phyloP scores from a whole-genome alignment of 1,140 invertebrate species.

The Colletes gigas region DNA sequence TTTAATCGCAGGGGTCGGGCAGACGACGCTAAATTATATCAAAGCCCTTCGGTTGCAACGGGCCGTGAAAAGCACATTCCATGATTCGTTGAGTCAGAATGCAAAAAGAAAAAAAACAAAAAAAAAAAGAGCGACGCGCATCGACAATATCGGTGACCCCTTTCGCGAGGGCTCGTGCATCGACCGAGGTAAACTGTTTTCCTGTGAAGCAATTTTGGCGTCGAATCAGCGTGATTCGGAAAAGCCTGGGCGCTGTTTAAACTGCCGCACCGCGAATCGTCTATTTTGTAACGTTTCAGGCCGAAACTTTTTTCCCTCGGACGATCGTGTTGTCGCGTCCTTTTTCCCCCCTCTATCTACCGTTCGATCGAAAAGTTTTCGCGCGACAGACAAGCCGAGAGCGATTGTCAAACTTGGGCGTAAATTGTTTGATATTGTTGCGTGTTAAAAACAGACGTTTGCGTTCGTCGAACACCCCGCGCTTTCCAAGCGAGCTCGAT shows the following conservation, averaged over 20 bases:
- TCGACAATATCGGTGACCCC: constrained; percentile 9
- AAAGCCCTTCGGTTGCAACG: not conserved
- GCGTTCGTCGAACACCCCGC: no score
- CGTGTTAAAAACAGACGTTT: no score
- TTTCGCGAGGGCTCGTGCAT: not conserved
- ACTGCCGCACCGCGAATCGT: not conserved
- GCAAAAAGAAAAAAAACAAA: constrained; percentile 4
- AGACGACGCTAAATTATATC: not conserved
- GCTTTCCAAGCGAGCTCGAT: no score
- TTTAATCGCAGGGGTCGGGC: not conserved
- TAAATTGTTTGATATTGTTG: not conserved
- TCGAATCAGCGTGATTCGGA: constrained; percentile 23
- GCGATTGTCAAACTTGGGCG: not conserved
- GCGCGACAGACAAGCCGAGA: not conserved
- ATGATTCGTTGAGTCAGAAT: not conserved
- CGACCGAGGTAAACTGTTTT: not conserved
- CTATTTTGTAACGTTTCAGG: not conserved
- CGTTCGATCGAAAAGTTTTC: not conserved
- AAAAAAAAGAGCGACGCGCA: not conserved
- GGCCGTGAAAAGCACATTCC: constrained; percentile 2
- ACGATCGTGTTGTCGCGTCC: no score
- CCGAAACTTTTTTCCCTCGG: not conserved
- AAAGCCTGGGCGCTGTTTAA: constrained; percentile 10
- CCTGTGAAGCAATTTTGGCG: constrained; percentile 14
- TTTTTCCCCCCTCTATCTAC: no score